Percentiles rank a stretch among this genome's conserved stretches.
These are phyloP conservation scores for Neosilurus mollespiculum DNA, from an alignment of 2,797 vertebrate species.

Conservation along the genomic window DNA sequence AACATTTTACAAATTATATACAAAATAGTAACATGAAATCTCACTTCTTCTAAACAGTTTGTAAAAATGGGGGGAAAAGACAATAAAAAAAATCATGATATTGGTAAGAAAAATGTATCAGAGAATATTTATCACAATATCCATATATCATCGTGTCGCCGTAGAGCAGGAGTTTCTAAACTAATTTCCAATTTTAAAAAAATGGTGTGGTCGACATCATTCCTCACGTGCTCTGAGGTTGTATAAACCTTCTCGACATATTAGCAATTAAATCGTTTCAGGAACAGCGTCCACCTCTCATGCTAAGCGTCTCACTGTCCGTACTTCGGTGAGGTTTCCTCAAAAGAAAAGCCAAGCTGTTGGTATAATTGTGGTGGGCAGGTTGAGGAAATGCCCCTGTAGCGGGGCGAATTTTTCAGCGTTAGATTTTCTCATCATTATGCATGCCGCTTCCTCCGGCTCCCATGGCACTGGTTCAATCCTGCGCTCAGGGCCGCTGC, in stretches of 20 bases:
- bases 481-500: conserved; percentile 39
- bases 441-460: conserved; percentile 55
- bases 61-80: too few species aligned
- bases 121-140: too few species aligned
- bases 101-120: too few species aligned
- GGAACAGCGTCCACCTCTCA: not conserved
- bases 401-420: conserved; percentile 57
- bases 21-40: not conserved
- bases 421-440: conserved; percentile 66
- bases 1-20: not conserved
- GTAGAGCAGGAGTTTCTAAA: too few species aligned
- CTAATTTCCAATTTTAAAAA: too few species aligned
- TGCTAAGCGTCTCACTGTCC: not conserved
- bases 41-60: too few species aligned
- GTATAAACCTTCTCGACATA: not conserved
- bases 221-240: too few species aligned
- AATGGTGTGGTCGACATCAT: too few species aligned
- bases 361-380: conserved; percentile 60
- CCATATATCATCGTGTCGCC: too few species aligned
- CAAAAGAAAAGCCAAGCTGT: conserved; percentile 64
- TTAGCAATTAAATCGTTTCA: not conserved
- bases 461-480: conserved; percentile 43
- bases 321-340: not conserved
- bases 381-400: conserved; percentile 67
- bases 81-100: too few species aligned